Evolutionary conservation across 2,888 invertebrate genomes (phyloP).

Genomic region (Drosophila emarginata): DNA sequence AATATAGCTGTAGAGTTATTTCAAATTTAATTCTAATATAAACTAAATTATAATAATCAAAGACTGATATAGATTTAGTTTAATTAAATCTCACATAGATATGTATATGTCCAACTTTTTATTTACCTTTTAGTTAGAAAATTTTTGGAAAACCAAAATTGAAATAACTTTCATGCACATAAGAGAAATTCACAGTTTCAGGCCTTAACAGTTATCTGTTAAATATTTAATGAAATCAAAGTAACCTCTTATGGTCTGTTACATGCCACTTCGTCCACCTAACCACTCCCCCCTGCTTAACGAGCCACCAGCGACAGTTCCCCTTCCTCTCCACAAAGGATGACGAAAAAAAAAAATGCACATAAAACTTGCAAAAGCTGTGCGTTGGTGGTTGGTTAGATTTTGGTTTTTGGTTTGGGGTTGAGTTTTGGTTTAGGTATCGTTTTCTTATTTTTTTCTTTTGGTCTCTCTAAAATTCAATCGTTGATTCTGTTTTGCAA

Average conservation of each 20-base stretch:
- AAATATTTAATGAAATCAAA: conserved; percentile 8
- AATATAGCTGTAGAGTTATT: no score
- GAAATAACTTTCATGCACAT: background rate
- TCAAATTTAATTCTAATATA: no score
- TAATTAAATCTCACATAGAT: no score
- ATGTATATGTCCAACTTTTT: no score
- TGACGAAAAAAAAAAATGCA: conserved; percentile 49
- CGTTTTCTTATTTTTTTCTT: background rate
- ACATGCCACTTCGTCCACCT: conserved; percentile 23
- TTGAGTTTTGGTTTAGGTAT: conserved; percentile 7
- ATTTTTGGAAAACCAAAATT: background rate
- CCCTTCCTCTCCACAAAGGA: background rate
- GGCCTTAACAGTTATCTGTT: background rate
- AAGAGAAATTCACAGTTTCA: conserved; percentile 34
- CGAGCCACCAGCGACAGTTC: conserved; percentile 66
- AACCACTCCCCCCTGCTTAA: conserved; percentile 56
- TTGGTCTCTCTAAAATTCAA: conserved; percentile 65
- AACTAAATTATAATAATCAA: no score
- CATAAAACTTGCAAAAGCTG: conserved; percentile 72
- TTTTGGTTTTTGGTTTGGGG: conserved; percentile 10
- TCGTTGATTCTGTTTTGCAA: conserved; percentile 53
- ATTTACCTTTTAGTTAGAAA: no score
- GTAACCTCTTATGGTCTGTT: conserved; percentile 5
- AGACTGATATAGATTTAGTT: no score
- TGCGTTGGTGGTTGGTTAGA: conserved; percentile 33